Evolutionary conservation across 2,888 invertebrate genomes (phyloP).

Genomic region (Ecliptopera silaceata): DNA sequence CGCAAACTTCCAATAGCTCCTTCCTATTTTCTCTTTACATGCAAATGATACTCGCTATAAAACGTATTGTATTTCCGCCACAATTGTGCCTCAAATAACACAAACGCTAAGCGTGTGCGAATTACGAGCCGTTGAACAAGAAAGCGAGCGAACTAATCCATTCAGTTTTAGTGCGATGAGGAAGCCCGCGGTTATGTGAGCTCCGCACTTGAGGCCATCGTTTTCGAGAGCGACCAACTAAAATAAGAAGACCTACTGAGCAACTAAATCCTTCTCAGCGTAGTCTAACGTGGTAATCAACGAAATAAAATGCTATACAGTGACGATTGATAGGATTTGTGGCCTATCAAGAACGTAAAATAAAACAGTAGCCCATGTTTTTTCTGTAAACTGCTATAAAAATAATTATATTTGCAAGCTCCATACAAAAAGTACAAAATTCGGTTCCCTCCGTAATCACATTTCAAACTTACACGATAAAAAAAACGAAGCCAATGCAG

Average conservation of each 20-base stretch:
- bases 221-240: too few species aligned
- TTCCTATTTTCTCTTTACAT: constrained; percentile 64
- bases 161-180: constrained; percentile 27
- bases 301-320: too few species aligned
- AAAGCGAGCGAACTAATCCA: constrained; percentile 32
- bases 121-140: constrained; percentile 39
- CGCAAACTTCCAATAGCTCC: constrained; percentile 59
- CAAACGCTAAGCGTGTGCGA: constrained; percentile 47
- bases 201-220: too few species aligned
- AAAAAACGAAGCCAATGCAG: constrained; percentile 44
- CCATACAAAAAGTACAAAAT: constrained; percentile 8
- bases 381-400: too few species aligned
- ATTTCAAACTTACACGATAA: constrained; percentile 38
- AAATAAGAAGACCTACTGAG: too few species aligned
- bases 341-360: too few species aligned
- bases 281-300: too few species aligned
- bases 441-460: constrained; percentile 37
- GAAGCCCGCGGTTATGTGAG: not conserved
- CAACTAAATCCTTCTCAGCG: too few species aligned
- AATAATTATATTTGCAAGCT: not conserved
- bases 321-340: too few species aligned
- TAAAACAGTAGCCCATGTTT: too few species aligned
- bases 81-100: constrained; percentile 49
- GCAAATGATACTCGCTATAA: constrained; percentile 60
- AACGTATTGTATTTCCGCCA: constrained; percentile 51